phyloP scores from a whole-genome alignment of 2,113 vertebrate genomes.

The Gallinago undulata region DNA sequence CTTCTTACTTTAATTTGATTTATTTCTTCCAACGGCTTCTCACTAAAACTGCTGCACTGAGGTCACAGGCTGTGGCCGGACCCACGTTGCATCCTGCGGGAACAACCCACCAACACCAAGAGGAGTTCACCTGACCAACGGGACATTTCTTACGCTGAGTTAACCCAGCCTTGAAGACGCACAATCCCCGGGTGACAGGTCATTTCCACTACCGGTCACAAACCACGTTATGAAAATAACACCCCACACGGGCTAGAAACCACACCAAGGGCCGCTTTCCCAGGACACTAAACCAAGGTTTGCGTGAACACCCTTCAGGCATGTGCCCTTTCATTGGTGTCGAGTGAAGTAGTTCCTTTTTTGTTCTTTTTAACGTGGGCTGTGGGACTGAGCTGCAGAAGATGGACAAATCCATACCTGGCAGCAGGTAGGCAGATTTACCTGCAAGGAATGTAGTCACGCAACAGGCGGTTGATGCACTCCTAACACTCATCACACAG shows the following conservation, averaged over 20 bases:
- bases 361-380: background rate
- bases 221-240: background rate
- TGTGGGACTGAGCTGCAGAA: background rate
- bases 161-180: background rate
- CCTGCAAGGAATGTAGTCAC: rapidly evolving
- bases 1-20: background rate
- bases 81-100: background rate
- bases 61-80: background rate
- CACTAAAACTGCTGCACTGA: background rate
- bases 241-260: background rate
- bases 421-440: background rate
- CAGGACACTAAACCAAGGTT: background rate
- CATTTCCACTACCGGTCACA: background rate
- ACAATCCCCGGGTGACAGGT: background rate
- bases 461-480: too few species aligned
- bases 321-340: rapidly evolving
- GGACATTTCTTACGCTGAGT: background rate
- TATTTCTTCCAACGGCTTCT: background rate
- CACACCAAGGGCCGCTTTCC: background rate
- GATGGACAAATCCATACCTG: background rate
- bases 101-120: background rate
- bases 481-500: background rate
- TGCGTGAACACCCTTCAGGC: rapidly evolving
- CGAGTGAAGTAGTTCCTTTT: background rate
- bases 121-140: background rate